Conservation (phyloP, 2,113 vertebrate species). For the Hippocampus comes region DNA sequence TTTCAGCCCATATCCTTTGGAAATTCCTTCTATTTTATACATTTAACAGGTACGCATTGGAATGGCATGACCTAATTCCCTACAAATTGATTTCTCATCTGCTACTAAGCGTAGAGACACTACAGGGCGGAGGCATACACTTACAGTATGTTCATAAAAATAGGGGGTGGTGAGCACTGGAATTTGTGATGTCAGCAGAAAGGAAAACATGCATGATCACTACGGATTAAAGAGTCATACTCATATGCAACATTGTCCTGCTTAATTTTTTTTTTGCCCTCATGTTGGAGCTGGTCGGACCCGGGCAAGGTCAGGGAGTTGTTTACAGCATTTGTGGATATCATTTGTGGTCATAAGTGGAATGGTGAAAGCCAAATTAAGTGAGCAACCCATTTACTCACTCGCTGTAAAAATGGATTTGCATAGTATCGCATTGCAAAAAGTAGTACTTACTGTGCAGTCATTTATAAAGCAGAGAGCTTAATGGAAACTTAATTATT, state of each 20-base stretch:
- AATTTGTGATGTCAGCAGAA: conserved; percentile 56
- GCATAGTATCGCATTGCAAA: neutral
- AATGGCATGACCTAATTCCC: conserved; percentile 28
- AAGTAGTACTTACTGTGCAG: conserved; percentile 13
- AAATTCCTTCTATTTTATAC: neutral
- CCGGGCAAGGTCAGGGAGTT: neutral
- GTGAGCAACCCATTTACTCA: neutral
- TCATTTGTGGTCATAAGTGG: neutral
- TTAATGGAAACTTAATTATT: neutral
- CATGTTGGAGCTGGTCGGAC: neutral
- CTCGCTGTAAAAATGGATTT: neutral
- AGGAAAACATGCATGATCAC: neutral
- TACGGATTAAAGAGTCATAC: neutral
- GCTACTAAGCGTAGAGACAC: conserved; percentile 44
- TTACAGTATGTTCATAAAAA: conserved; percentile 50
- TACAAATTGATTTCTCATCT: conserved; percentile 49
- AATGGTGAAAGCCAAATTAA: neutral
- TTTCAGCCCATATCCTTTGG: neutral
- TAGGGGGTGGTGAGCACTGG: conserved; percentile 27
- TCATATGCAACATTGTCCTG: neutral
- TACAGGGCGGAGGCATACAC: conserved; percentile 34
- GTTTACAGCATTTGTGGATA: neutral
- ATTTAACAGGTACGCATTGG: conserved; percentile 7
- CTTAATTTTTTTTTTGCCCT: neutral
- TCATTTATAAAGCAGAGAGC: conserved; percentile 25